Evolutionary conservation across 2,113 vertebrate species (phyloP).

Genomic region (Gorsachius goisagi): DNA sequence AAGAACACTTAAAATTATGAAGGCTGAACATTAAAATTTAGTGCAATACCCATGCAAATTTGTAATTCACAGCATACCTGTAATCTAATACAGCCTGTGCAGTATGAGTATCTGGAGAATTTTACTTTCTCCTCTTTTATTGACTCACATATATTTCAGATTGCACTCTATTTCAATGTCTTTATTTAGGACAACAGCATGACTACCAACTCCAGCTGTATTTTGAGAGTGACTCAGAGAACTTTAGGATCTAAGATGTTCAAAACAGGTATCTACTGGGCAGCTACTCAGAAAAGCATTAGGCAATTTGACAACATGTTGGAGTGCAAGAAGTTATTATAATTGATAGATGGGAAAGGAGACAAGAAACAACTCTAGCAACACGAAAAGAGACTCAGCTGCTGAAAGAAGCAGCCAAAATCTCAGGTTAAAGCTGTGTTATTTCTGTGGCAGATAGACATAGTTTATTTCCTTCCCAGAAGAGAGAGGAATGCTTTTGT

Average conservation of each 20-base stretch:
- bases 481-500: not conserved
- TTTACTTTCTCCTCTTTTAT: not conserved
- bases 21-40: not conserved
- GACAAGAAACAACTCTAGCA: not conserved
- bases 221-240: not conserved
- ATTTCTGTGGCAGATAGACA: not conserved
- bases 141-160: not conserved
- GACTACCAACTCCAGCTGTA: not conserved
- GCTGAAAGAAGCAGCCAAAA: not conserved
- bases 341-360: not conserved
- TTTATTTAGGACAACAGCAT: not conserved
- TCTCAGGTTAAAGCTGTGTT: not conserved
- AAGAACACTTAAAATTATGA: not conserved
- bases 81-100: not conserved
- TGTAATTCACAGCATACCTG: not conserved
- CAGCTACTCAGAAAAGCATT: not conserved
- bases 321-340: not conserved
- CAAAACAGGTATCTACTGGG: not conserved
- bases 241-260: not conserved
- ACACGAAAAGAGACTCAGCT: not conserved
- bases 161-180: not conserved
- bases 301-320: not conserved
- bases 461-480: not conserved
- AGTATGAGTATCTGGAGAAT: not conserved
- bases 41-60: not conserved